Base-by-base conservation (phyloP, 2,797 vertebrate genomes). In the Brachyrhaphis roseni region DNA sequence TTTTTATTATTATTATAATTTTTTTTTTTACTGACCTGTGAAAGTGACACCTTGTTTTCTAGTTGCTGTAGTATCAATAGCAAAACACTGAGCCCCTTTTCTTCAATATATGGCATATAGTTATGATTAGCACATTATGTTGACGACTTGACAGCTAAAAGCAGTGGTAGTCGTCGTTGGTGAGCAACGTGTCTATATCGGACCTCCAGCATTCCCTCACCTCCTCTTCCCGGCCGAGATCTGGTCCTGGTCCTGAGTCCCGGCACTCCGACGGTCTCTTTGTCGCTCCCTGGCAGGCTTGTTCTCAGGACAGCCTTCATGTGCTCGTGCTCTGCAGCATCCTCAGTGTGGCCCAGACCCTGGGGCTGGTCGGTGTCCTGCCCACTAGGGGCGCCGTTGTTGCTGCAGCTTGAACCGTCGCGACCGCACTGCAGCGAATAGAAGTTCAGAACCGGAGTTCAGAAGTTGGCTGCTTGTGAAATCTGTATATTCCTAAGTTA, bases 251-350 rank as follows among this genome's bases (percentile, higher is more conserved):
- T 97, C 31, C 97, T 96, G 51, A 97, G 83, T 0, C 96, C 97
- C 0, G 96, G 96, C 0, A 94, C 93, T 0, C 77, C 92, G 0
- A 94, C 77, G 73, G 81, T 62, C 72, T 94, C 94, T 81, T 93
- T 95, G 4, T 96, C 95, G 2, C 95, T 74, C 0, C 91, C 51
- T 0, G 89, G 1, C 39, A 95, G 94, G n/a, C 95, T 96, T 73
- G 93, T 97, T 86, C 96, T 97, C 90, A 99, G 94, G 77, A 99
- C 96, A 0, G 97, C 97, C 90, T 97, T 99, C 98, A 99, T 99
- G 93, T 97, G 93, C 92, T 98, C 97, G 0, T 99, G 98, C 86
- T 99, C 98, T 0, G 95, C 97, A 0, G 95, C 96, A 0, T 98
- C 97, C 89, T 98, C 97, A 0, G 96, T 93, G 0, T 98, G 97